phyloP scores from a whole-genome alignment of 1,140 invertebrate genomes.

The Glomeris maerens region DNA sequence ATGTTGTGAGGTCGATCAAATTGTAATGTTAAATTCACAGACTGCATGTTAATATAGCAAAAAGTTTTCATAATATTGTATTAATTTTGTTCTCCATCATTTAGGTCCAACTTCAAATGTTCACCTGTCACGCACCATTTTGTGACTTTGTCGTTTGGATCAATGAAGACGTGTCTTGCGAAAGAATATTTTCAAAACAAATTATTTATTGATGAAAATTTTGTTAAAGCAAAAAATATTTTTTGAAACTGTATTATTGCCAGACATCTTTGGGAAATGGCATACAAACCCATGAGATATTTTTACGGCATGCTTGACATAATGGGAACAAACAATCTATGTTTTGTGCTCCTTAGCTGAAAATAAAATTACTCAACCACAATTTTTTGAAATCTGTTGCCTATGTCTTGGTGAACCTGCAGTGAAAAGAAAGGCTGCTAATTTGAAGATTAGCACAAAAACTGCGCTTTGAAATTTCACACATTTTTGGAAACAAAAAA shows the following conservation, averaged over 20 bases:
- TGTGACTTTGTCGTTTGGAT: not conserved
- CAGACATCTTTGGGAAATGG: not conserved
- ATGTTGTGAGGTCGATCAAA: not conserved
- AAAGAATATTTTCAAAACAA: not conserved
- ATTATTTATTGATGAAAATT: not conserved
- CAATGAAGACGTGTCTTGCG: not conserved
- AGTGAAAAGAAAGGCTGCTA: no score
- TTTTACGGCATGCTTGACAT: no score
- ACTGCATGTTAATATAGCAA: not conserved
- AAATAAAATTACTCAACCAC: no score
- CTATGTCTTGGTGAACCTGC: no score
- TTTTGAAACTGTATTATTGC: not conserved
- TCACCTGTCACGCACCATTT: not conserved
- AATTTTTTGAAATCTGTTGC: no score
- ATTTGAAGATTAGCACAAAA: no score
- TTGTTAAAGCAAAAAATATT: not conserved
- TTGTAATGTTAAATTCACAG: not conserved
- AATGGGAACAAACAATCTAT: no score
- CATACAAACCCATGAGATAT: no score
- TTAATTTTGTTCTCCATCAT: not conserved
- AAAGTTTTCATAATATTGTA: no score
- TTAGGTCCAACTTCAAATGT: not conserved
- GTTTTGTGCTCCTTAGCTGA: no score
- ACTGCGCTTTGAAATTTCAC: no score
- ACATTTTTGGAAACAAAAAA: no score